Evolutionary conservation across 2,888 invertebrate genomes (phyloP), one percentile per base, ranked within the genome.

Genomic region (Nycteola revayana): DNA sequence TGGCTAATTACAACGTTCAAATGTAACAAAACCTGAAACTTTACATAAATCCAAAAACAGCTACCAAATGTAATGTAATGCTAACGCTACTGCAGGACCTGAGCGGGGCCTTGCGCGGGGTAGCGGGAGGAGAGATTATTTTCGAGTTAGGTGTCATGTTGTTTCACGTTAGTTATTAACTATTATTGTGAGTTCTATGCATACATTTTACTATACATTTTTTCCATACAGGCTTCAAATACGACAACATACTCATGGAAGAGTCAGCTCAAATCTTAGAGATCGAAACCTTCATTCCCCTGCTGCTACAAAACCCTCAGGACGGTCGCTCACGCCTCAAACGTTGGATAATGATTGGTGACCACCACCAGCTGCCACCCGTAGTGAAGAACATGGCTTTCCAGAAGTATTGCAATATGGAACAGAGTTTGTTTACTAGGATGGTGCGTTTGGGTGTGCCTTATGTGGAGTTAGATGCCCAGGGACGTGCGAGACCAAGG

Each of bases 371-470:
- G 82, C 89, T 99, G 56, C 99, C 99, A 0, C 99, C 99, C 0
- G 98, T 99, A 7, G 98, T 99, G 27, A 99, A 99, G 86, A 99
- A 99, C 80, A 98, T 99, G 96, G 99, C 99, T 4, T 99, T 99
- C 88, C 99, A 99, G 82, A 99, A 99, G 76, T 99, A 98, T 83
- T 98, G 97, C 33, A 99, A 99, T 71, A 99, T 99, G 99, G 99
- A 99, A 69, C 99, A 99, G 86, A 98, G 98, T 32, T 90, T 99
- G 24, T 99, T 99, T 79, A 98, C 99, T 0, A 91, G 99, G 49
- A 93, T 99, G 75, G 98, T 99, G 7, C 90, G 98, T 4, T 90
- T 99, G 1, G 98, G 98, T 0, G 98, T 99, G 1, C 99, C 99
- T 0, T 98, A 98, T 0, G 96, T 99, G 0, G 97, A 99, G 73